Base-by-base conservation (phyloP, 2,888 invertebrate genomes). In the Tolmerus cingulatus region DNA sequence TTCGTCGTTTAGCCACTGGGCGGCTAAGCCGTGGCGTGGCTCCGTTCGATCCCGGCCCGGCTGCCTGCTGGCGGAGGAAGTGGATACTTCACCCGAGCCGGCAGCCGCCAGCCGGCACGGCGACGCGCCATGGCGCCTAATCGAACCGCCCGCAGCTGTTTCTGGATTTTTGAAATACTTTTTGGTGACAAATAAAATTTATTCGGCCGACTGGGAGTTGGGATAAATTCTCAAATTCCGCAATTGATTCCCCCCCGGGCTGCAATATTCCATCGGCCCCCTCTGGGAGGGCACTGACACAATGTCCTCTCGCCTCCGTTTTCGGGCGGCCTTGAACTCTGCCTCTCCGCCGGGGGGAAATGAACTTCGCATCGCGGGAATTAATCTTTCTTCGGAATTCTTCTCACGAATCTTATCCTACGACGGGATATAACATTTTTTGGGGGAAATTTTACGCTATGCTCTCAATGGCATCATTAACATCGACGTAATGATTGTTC, bases 381-480 rank as follows among this genome's bases (percentile, higher is more conserved):
- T 79, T 79, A 46, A 79, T 51, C 40, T 46, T 79, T 51, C 51
- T 79, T 79, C 7, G 76, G 34, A 37, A 37, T 79, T 79, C 27
- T 79, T 79, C 79, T 79, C 79, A 79, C 51, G 79, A 79, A 79
- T 79, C 66, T 46, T 79, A 79, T 51, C 14, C 9, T 40, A 79
- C 79, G 37, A 76, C 16, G 51, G 51, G 46, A 51, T n/a, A 79
- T 51, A 79, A 46, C 51, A 19, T 79, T 78, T 34, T 78, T 43
- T 8, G 40, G 40, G 78, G 37, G 66, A 57, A 82, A 82, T 82
- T 82, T 30, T 27, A 51, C 76, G 81, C 46, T 81, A 81, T 81
- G 30, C n/a, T 34, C 81, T 55, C 81, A 81, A 81, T 81, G 55
- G 81, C 43, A 46, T 81, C 81, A 81, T 81, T 81, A 81, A 34